Evolutionary conservation across 2,888 invertebrate species (phyloP), one percentile per base, ranked within the genome.

Genomic region (Cyclophora albipunctata): DNA sequence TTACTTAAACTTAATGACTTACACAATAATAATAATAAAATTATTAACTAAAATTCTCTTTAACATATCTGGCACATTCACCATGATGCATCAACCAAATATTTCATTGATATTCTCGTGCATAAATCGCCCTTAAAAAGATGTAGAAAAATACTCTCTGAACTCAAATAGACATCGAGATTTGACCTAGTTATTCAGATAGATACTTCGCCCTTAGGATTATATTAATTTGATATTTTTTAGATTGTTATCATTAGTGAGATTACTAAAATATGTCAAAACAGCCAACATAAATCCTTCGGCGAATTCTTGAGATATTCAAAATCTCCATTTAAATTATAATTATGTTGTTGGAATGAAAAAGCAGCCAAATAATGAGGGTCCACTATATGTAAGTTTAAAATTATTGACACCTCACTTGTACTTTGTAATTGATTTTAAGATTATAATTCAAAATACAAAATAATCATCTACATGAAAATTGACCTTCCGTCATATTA

Each of bases 1-100:
- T 89, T 87, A 86, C 86, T 89, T 88, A 86, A 89, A 88, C 87
- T 87, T 87, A 86, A 88, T 88, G 85, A 87, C 88, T 86, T 87
- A 86, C 82, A 86, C 43, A 43, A 43, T 77, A 85, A 85, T 87
- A 86, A 60, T 80, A 86, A 87, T 87, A 87, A 86, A 86, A 84
- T 86, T 86, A 87, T 80, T 84, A 88, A 88, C 88, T 88, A 86
- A 88, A 88, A 85, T 81, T 85, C 72, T 86, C 81, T 83, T 84
- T 83, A 87, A 86, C 85, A 85, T 84, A 82, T 85, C 84, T 85
- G 87, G 86, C 87, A 85, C 84, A 66, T 80, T 75, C 78, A 84
- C 84, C 82, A 79, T 75, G 78, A 79, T 81, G 86, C 81, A 78
- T 82, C 80, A 84, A 86, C 83, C 83, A 80, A 85, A 84, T 81